Base-by-base conservation (phyloP, 2,888 invertebrate genomes). In the Stratiomys singularior region DNA sequence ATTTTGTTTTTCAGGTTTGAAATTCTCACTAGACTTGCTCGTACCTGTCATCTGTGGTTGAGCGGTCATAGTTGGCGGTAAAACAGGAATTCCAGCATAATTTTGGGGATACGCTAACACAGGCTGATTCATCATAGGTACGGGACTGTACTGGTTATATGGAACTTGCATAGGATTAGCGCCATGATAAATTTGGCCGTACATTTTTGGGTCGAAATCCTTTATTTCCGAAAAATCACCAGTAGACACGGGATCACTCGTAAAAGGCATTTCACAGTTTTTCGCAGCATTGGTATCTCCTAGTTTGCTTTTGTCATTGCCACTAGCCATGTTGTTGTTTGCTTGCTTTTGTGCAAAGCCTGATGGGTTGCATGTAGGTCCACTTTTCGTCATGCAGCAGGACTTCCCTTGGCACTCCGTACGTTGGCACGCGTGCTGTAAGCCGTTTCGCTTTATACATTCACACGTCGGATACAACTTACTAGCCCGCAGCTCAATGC, bases 341-440 rank as follows among this genome's bases (percentile, higher is more conserved):
- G 47, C 25, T 23, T 23, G 23, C n/a, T 37, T 30, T 25, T 21
- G 11, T 5, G 52, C 71, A 27, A n/a, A 71, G 25, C 27, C 25
- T 23, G 71, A 1, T 1, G 71, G 71, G 7, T n/a, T 25, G 27
- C 47, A 52, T 13, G 71, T 71, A 1, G 71, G 52, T 18, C 52
- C 71, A 46, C 21, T 27, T 47, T 52, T 71, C 1, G 25, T 23
- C 52, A 71, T 71, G 52, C 71, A 71, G 25, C 27, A 52, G 18
- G 58, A 37, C n/a, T 60, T 74, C 23, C 72, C 44, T 58, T 74
- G 58, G 37, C 74, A 74, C 60, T 74, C 58, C 1, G 60, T 60
- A 5, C 74, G 74, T 11, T 30, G 58, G 30, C 74, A 74, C 23
- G 58, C 74, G 21, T 60, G 7, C 18, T 74, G 74, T 23, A 74